Percentiles rank a stretch among this genome's conserved stretches.
Conservation (phyloP, 2,888 invertebrate species). For the Fabriciana adippe region DNA sequence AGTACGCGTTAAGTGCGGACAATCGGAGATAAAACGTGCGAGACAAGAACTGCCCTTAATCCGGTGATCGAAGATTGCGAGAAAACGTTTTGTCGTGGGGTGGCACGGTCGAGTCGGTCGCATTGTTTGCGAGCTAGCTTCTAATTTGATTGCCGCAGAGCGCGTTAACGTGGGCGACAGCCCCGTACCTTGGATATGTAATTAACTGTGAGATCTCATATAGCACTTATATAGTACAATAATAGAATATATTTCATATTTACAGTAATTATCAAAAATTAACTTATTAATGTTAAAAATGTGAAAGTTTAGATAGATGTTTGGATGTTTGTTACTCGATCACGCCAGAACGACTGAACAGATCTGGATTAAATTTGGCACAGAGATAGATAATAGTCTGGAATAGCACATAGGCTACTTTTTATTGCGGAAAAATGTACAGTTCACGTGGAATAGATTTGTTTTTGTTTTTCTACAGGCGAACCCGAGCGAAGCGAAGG, state of each 20-base stretch:
- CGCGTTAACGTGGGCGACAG: conserved; percentile 63
- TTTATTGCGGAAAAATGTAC: too few relatives aligned
- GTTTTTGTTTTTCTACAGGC: too few relatives aligned
- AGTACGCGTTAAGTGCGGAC: conserved; percentile 82
- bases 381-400: too few relatives aligned
- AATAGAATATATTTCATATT: neutral
- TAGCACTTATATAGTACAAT: conserved; percentile 48
- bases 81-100: conserved; percentile 82
- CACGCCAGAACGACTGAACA: too few relatives aligned
- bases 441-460: too few relatives aligned
- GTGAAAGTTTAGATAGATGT: too few relatives aligned
- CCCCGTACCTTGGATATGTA: conserved; percentile 64
- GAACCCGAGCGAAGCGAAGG: too few relatives aligned
- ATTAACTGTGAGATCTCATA: conserved; percentile 76
- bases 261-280: neutral
- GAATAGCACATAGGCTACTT: too few relatives aligned
- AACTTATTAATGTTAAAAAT: too few relatives aligned
- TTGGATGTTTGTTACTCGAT: too few relatives aligned
- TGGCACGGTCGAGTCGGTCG: conserved; percentile 67
- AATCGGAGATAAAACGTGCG: conserved; percentile 82
- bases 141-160: conserved; percentile 78
- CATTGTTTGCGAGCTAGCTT: conserved; percentile 70
- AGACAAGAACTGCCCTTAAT: conserved; percentile 80
- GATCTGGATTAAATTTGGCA: too few relatives aligned
- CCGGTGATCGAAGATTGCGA: conserved; percentile 82